phyloP scores from a whole-genome alignment of 2,888 invertebrate species.

The Bimastos eiseni region DNA sequence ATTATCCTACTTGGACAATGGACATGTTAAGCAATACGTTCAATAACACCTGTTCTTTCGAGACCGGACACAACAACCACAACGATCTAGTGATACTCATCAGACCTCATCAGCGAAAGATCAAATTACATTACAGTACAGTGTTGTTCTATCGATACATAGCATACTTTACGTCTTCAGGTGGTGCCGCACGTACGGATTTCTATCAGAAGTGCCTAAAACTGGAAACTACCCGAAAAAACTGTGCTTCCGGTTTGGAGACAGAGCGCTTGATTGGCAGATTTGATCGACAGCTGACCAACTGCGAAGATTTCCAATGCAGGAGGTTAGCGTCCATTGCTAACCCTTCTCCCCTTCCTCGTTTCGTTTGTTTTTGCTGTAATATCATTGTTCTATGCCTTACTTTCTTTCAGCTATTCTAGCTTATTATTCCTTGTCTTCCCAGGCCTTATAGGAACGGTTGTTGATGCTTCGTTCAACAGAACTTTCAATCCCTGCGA shows the following conservation, averaged over 20 bases:
- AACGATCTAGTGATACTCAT: background rate
- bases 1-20: background rate
- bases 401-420: too few relatives aligned
- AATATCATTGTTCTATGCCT: too few relatives aligned
- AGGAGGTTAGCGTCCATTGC: background rate
- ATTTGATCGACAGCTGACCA: background rate
- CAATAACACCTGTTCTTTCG: conserved; percentile 16
- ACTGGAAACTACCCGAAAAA: conserved; percentile 57
- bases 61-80: background rate
- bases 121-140: background rate
- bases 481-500: too few relatives aligned
- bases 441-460: too few relatives aligned
- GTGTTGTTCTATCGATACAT: too few relatives aligned
- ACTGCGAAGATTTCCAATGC: background rate
- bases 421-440: too few relatives aligned
- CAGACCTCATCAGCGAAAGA: background rate
- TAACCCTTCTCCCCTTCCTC: background rate
- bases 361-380: background rate
- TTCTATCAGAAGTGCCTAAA: conserved; percentile 57
- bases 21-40: background rate
- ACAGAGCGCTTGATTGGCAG: conserved; percentile 55
- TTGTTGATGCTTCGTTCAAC: too few relatives aligned
- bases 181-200: conserved; percentile 57
- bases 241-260: conserved; percentile 59
- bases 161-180: conserved; percentile 45